Conservation (phyloP, 1,140 invertebrate species). For the Leptonema lineaticorne region DNA sequence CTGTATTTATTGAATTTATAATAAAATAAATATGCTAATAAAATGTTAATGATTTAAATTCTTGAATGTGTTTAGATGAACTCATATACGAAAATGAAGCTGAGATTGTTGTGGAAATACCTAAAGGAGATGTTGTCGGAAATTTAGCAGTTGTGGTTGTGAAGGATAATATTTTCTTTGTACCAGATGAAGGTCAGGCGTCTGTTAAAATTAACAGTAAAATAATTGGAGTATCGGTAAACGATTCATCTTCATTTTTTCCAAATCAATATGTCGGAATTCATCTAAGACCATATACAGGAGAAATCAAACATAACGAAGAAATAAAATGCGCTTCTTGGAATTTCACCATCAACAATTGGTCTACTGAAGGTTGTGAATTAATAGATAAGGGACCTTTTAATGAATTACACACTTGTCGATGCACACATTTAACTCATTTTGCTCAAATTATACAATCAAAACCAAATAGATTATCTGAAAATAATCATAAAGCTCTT, state of each 20-base stretch:
- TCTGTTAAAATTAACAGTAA: background rate
- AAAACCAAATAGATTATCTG: conserved; percentile 43
- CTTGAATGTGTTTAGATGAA: background rate
- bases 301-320: background rate
- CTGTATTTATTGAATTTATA: too few relatives aligned
- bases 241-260: conserved; percentile 36
- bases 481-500: conserved; percentile 45
- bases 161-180: background rate
- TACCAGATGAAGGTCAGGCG: background rate
- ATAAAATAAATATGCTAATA: background rate
- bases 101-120: conserved; percentile 4
- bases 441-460: conserved; percentile 53
- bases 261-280: conserved; percentile 49
- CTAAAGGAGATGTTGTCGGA: background rate
- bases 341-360: conserved; percentile 49
- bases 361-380: conserved; percentile 50
- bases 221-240: background rate
- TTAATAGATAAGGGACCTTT: background rate
- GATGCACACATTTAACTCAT: conserved; percentile 53
- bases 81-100: background rate
- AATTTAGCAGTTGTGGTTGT: conserved; percentile 10
- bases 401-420: conserved; percentile 50
- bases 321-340: conserved; percentile 46
- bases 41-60: background rate
- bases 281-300: conserved; percentile 44